A percentile compares a stretch with the other conserved stretches of the same genome.
Evolutionary conservation across 2,888 invertebrate genomes (phyloP).

Genomic region (Hirtodrosophila trivittata): DNA sequence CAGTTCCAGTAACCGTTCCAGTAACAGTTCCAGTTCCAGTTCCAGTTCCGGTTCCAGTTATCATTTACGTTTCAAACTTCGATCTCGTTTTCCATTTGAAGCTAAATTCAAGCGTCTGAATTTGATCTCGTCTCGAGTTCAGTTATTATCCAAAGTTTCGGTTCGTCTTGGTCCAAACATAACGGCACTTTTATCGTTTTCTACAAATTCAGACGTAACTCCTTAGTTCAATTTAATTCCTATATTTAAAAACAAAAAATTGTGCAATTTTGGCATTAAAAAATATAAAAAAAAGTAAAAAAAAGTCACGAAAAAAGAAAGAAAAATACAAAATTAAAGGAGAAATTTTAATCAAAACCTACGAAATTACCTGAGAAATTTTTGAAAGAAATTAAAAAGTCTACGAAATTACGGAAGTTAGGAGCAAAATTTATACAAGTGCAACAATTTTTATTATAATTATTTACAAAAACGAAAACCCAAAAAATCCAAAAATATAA

Average conservation of each 20-base stretch:
- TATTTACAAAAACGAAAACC: constrained; percentile 55
- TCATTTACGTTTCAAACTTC: no score
- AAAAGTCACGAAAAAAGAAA: constrained; percentile 6
- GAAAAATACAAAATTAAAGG: constrained; percentile 41
- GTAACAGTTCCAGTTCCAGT: background rate
- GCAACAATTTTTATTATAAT: constrained; percentile 69
- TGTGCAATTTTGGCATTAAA: constrained; percentile 68
- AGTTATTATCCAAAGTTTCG: constrained; percentile 63
- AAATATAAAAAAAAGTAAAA: constrained; percentile 16
- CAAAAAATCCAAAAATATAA: constrained; percentile 20
- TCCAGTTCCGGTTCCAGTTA: constrained; percentile 42
- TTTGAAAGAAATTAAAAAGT: constrained; percentile 67
- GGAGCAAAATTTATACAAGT: constrained; percentile 70
- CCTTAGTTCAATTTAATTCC: constrained; percentile 59
- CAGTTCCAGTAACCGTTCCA: constrained; percentile 50
- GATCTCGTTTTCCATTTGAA: constrained; percentile 77
- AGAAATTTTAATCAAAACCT: constrained; percentile 73
- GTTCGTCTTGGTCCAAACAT: constrained; percentile 63
- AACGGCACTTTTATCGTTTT: constrained; percentile 64
- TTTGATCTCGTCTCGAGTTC: constrained; percentile 72
- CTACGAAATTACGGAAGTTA: constrained; percentile 47
- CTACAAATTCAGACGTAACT: constrained; percentile 80
- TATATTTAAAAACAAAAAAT: constrained; percentile 30
- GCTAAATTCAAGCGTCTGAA: constrained; percentile 80
- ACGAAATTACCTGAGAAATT: constrained; percentile 83